Evolutionary conservation across 2,113 vertebrate species (phyloP).

Genomic region (Triplophysa rosa): DNA sequence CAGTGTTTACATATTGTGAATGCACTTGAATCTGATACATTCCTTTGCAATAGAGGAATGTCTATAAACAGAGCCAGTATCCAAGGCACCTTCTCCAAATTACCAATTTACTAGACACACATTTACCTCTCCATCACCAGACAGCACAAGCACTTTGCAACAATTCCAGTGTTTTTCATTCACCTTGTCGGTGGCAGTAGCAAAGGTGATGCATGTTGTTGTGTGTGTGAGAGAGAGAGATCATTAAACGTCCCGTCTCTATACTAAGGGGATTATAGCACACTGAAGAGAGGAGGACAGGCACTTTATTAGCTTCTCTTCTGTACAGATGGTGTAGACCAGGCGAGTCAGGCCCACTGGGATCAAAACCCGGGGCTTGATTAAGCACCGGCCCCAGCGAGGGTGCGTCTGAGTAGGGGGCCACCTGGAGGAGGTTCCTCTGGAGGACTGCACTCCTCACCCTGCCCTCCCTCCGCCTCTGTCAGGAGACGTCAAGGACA

Average conservation of each 20-base stretch:
- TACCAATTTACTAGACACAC: background rate
- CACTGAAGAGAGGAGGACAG: constrained; percentile 60
- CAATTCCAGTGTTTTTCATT: background rate
- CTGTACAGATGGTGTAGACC: constrained; percentile 63
- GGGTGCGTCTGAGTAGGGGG: constrained; percentile 52
- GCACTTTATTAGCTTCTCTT: constrained; percentile 60
- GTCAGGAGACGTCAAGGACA: constrained; percentile 21
- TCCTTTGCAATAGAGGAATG: no score
- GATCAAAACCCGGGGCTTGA: constrained; percentile 65
- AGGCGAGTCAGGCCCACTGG: constrained; percentile 59
- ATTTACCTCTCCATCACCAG: background rate
- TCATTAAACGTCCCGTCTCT: background rate
- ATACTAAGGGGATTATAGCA: constrained; percentile 18
- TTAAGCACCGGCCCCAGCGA: constrained; percentile 65
- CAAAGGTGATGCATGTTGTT: constrained; percentile 22
- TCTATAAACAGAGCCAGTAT: no score
- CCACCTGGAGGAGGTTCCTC: constrained; percentile 55
- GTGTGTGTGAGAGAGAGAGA: constrained; percentile 28
- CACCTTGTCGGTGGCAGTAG: background rate
- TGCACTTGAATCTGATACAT: no score
- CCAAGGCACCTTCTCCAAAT: background rate
- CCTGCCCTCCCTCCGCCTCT: constrained; percentile 20
- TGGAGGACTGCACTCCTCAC: constrained; percentile 45
- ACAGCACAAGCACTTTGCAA: background rate
- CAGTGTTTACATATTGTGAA: no score